Evolutionary conservation across 2,888 invertebrate genomes (phyloP).

Genomic region (Pherbina coryleti): DNA sequence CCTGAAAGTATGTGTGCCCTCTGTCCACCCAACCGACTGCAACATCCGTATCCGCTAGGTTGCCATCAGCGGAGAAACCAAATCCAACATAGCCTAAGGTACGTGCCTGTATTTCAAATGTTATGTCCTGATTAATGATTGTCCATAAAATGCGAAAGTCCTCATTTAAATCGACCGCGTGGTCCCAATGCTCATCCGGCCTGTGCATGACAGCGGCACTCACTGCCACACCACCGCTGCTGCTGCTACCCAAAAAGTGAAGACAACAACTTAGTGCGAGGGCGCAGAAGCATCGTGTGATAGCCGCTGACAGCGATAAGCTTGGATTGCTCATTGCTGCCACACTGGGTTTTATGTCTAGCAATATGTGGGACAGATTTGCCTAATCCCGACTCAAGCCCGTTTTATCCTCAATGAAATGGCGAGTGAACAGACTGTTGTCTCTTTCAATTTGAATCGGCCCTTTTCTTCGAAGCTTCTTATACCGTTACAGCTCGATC

Average conservation of each 20-base stretch:
- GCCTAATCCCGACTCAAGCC: neutral
- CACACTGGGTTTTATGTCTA: neutral
- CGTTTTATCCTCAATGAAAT: neutral
- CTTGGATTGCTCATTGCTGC: constrained; percentile 35
- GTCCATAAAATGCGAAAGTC: constrained; percentile 80
- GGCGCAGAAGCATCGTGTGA: constrained; percentile 46
- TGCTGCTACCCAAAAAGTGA: constrained; percentile 2
- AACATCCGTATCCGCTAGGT: constrained; percentile 86
- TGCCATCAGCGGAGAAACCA: constrained; percentile 85
- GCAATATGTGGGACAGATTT: constrained; percentile 12
- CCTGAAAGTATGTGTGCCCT: constrained; percentile 84
- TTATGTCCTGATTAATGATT: constrained; percentile 80
- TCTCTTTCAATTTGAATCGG: neutral
- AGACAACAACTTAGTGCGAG: constrained; percentile 39
- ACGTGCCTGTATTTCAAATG: constrained; percentile 85
- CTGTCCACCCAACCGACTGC: constrained; percentile 92
- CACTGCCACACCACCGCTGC: neutral
- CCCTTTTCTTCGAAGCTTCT: neutral
- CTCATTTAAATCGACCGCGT: constrained; percentile 73
- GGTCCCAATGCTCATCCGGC: constrained; percentile 68
- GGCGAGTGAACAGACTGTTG: neutral
- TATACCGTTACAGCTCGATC: neutral
- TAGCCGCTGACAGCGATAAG: constrained; percentile 50
- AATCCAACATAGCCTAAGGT: constrained; percentile 89
- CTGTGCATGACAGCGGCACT: constrained; percentile 34